These are phyloP conservation scores for Coecobrya sp. DNA, from an alignment of 2,888 invertebrate species.

Conservation along the genomic window DNA sequence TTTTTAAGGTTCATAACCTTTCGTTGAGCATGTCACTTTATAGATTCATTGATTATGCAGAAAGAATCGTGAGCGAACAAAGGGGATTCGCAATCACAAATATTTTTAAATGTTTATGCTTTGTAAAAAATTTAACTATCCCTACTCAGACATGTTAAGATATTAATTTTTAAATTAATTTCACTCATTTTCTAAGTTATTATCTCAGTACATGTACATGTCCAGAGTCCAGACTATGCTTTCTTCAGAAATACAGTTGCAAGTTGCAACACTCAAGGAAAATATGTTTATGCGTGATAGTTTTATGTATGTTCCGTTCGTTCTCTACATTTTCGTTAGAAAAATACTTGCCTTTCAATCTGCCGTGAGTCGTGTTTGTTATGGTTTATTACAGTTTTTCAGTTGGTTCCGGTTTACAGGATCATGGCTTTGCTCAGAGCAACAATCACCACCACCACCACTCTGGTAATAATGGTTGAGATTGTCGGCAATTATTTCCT, in stretches of 20 bases:
- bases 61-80: not conserved
- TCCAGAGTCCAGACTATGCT: no score
- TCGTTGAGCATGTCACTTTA: constrained; percentile 60
- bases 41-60: constrained; percentile 42
- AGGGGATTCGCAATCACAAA: not conserved
- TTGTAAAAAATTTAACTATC: no score
- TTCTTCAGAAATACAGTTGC: no score
- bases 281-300: not conserved
- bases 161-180: no score
- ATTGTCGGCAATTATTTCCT: constrained; percentile 69
- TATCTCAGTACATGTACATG: no score
- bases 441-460: not conserved
- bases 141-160: no score
- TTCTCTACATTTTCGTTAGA: no score
- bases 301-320: not conserved
- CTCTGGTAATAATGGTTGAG: constrained; percentile 33
- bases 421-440: constrained; percentile 16
- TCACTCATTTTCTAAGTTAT: no score
- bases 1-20: constrained; percentile 69
- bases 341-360: no score
- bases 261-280: no score
- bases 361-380: constrained; percentile 65
- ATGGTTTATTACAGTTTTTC: constrained; percentile 71
- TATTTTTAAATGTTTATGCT: not conserved
- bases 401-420: constrained; percentile 70